These are phyloP conservation scores for Nineta flava DNA, from an alignment of 2,888 invertebrate species.

Conservation along the genomic window DNA sequence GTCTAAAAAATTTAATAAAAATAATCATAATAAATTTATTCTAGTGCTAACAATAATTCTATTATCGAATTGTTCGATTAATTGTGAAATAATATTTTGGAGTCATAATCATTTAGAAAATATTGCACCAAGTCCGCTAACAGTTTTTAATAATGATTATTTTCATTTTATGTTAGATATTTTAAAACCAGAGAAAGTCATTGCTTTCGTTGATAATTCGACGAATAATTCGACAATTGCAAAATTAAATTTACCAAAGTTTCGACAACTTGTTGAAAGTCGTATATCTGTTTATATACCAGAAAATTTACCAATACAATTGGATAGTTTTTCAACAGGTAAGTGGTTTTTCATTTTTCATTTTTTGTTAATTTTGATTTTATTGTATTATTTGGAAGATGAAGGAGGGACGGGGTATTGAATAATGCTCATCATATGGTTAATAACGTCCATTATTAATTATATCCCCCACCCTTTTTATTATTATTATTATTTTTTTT, in stretches of 20 bases:
- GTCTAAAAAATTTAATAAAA: too few species aligned
- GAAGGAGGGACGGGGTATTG: too few species aligned
- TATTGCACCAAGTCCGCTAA: slow-evolving; percentile 5
- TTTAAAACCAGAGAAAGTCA: slow-evolving; percentile 2
- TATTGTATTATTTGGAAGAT: too few species aligned
- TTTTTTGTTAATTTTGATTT: background rate
- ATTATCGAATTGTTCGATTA: too few species aligned
- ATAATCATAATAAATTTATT: too few species aligned
- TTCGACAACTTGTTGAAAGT: slow-evolving; percentile 8
- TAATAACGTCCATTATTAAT: too few species aligned
- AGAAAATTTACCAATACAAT: slow-evolving; percentile 1
- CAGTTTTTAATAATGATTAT: slow-evolving; percentile 1
- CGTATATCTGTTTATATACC: slow-evolving; percentile 5
- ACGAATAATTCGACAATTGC: background rate
- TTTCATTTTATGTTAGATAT: slow-evolving; percentile 2
- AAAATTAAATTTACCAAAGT: slow-evolving; percentile 4
- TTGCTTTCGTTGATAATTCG: slow-evolving; percentile 3
- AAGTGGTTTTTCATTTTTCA: too few species aligned
- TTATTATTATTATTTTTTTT: too few species aligned
- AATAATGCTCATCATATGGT: too few species aligned
- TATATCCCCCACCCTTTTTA: too few species aligned
- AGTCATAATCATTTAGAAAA: slow-evolving; percentile 2
- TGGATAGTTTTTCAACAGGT: slow-evolving; percentile 1
- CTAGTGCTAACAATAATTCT: too few species aligned
- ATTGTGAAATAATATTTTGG: slow-evolving; percentile 6